A percentile compares a stretch with the other conserved stretches of the same genome.
Evolutionary conservation across 2,797 vertebrate species (phyloP).

Genomic region (Neosilurus hyrtlii): DNA sequence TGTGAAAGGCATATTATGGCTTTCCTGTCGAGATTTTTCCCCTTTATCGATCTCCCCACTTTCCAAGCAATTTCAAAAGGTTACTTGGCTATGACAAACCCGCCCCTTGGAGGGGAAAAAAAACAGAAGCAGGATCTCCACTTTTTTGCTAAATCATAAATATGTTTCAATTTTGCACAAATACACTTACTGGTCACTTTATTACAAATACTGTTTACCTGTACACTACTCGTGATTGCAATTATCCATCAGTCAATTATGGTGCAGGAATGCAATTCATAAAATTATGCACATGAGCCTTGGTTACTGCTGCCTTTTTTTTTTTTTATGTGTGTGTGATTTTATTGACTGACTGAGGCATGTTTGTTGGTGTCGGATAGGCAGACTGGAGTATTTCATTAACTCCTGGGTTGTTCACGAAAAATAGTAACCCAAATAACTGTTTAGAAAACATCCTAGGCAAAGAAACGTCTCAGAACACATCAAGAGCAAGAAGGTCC

Average conservation of each 20-base stretch:
- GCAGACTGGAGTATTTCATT: not conserved
- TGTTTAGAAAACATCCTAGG: not conserved
- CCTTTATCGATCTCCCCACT: conserved; percentile 54
- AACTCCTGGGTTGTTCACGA: not conserved
- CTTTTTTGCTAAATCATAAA: conserved; percentile 17
- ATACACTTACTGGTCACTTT: not conserved
- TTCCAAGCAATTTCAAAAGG: conserved; percentile 58
- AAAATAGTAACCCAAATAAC: not conserved
- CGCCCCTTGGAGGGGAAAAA: conserved; percentile 11
- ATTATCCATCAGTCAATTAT: not conserved
- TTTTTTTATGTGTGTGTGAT: not conserved
- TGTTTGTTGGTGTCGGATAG: not conserved
- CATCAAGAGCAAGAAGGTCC: not conserved
- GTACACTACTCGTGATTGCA: not conserved
- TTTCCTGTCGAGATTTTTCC: conserved; percentile 52
- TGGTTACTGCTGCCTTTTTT: not conserved
- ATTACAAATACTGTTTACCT: not conserved
- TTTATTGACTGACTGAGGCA: not conserved
- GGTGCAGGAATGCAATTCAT: no score
- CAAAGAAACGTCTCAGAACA: not conserved
- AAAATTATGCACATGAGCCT: not conserved
- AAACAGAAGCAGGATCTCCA: conserved; percentile 1
- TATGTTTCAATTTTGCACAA: not conserved
- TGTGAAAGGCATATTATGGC: conserved; percentile 48
- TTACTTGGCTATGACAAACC: conserved; percentile 55